Conservation (phyloP, 2,113 vertebrate species). For the Entomyzon cyanotis region DNA sequence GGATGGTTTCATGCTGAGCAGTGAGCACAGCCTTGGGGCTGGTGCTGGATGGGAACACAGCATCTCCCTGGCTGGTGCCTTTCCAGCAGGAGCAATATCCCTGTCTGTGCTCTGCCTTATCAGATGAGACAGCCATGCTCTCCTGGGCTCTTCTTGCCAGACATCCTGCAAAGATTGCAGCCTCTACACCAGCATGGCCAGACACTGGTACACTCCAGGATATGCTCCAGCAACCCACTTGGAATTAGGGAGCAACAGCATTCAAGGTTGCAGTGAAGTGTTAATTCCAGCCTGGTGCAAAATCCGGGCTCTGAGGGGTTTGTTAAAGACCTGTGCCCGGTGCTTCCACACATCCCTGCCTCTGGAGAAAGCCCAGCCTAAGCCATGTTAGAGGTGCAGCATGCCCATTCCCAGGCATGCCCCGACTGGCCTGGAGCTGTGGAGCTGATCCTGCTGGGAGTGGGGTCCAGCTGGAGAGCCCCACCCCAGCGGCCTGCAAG, state of each 20-base stretch:
- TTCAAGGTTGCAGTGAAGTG: neutral
- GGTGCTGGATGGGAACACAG: neutral
- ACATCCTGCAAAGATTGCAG: neutral
- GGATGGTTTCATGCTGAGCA: neutral
- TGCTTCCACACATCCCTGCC: neutral
- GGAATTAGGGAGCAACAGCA: neutral
- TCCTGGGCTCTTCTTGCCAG: neutral
- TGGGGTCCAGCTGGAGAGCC: neutral
- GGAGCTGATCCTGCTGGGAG: neutral
- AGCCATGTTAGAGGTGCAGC: accelerated
- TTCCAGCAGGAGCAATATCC: neutral
- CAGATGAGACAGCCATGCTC: neutral
- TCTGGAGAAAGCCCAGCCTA: neutral
- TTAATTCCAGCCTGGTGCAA: neutral
- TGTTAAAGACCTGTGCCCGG: neutral
- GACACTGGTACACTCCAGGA: neutral
- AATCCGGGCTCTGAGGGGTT: accelerated
- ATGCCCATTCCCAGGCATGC: neutral
- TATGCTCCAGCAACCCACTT: neutral
- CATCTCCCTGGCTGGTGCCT: neutral
- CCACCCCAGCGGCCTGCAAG: neutral
- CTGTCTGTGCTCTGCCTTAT: neutral
- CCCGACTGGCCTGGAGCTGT: accelerated
- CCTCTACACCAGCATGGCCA: neutral
- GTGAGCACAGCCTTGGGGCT: accelerated